Evolutionary conservation across 1,140 invertebrate species (phyloP), one percentile per base, ranked within the genome.

Genomic region (Monochamus saltuarius): DNA sequence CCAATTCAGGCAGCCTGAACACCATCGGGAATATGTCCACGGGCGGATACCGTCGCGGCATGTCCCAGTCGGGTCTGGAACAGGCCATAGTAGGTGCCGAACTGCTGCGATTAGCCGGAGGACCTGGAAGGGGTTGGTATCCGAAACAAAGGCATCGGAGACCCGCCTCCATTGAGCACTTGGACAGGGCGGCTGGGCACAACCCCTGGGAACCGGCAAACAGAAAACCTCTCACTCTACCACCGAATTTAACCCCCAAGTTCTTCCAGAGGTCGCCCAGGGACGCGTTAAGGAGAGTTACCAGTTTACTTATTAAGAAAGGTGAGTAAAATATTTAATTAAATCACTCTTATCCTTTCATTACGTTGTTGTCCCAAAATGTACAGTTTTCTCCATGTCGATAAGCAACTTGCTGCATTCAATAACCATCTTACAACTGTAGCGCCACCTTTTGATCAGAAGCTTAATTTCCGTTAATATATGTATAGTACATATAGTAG

Each of bases 191-290:
- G 73, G 80, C 80, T 67, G 65, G 73, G 9, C 79, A 79, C 39
- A 70, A 78, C 50, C 72, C 76, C 65, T 81, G 68, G 78, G 79
- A 71, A 69, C 10, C 45, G 4, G 14, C 61, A 75, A 85, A 74
- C 45, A 78, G 82, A 51, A 92, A 92, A 72, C 90, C 90, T 1
- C 77, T 90, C 35, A 92, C 90, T 13, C 78, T 92, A 61, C 90
- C 90, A 19, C 90, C 90, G 45, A 91, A 91, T 80, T 80, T 92
- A 66, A 91, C 89, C 57, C 86, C 86, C 65, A 91, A 91, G 77
- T 92, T 91, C 81, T 89, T 91, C 80, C 88, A 90, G 72, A 89
- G 90, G 79, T 91, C 88, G 62, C 90, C 90, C 35, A 83, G 89
- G 69, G 90, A 91, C 77, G 89, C 90, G 42, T 81, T 92, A 58